phyloP scores from a whole-genome alignment of 2,113 vertebrate genomes.

The Okapia johnstoni region DNA sequence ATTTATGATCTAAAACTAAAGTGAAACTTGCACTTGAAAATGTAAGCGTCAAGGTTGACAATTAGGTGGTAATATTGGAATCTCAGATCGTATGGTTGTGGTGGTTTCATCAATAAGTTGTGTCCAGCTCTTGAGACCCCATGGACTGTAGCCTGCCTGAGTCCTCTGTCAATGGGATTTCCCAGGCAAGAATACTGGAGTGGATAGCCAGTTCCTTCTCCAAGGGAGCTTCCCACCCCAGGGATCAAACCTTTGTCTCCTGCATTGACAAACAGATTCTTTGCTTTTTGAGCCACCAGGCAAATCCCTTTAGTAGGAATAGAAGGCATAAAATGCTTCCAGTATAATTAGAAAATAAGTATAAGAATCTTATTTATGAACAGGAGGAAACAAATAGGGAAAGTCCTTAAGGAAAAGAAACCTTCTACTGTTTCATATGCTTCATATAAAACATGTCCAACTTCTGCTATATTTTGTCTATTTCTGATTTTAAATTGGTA shows the following conservation, averaged over 20 bases:
- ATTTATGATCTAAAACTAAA: background rate
- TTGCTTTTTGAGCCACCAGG: background rate
- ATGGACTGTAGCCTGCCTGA: background rate
- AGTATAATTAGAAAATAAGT: background rate
- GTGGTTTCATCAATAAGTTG: background rate
- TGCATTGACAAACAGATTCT: background rate
- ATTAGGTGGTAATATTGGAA: background rate
- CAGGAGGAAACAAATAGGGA: background rate
- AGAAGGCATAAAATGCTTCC: background rate
- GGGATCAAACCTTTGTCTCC: background rate
- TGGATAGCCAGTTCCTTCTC: background rate
- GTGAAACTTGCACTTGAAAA: background rate
- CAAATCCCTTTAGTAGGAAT: background rate
- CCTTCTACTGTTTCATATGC: background rate
- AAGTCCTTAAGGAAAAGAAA: background rate
- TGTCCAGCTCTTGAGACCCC: background rate
- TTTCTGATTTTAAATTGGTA: background rate
- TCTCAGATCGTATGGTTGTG: background rate
- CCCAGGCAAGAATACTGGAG: background rate
- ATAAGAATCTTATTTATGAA: background rate
- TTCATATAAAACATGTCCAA: background rate
- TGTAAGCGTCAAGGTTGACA: fast-evolving
- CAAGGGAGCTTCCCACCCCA: background rate
- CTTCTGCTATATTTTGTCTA: background rate
- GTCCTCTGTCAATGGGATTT: background rate